Conservation (phyloP, 2,113 vertebrate genomes). For the Syngnathoides biaculeatus region DNA sequence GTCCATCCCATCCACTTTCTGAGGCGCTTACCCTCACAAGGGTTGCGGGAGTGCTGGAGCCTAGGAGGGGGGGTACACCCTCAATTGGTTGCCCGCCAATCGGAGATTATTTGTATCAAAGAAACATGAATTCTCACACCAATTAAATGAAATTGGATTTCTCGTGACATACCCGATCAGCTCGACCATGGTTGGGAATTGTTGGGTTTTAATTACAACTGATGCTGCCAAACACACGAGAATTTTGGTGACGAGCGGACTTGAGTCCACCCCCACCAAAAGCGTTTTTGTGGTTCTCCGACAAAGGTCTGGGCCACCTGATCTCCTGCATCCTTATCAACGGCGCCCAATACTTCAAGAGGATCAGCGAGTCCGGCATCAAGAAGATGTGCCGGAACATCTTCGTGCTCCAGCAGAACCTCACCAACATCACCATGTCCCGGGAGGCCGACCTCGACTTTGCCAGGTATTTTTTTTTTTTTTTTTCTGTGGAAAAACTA, state of each 20-base stretch:
- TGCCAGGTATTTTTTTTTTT: constrained; percentile 77
- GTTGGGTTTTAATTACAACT: too few species aligned
- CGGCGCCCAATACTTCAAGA: constrained; percentile 95
- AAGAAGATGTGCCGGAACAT: constrained; percentile 99
- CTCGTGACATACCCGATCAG: too few species aligned
- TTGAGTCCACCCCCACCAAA: background rate
- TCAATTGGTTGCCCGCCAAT: too few species aligned
- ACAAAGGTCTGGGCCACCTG: constrained; percentile 88
- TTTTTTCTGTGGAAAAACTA: background rate
- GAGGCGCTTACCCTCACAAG: too few species aligned
- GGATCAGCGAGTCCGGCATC: constrained; percentile 97
- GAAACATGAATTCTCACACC: too few species aligned
- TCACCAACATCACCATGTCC: constrained; percentile 99
- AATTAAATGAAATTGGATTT: too few species aligned
- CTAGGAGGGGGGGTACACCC: too few species aligned
- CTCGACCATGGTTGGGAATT: too few species aligned
- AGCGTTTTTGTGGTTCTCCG: background rate
- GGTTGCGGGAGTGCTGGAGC: too few species aligned
- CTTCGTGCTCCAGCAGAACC: constrained; percentile 97
- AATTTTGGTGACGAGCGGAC: background rate
- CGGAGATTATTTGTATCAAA: too few species aligned
- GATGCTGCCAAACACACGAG: too few species aligned
- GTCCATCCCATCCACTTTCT: too few species aligned
- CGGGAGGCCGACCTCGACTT: constrained; percentile 96
- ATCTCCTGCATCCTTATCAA: constrained; percentile 99